A percentile compares a stretch with the other conserved stretches of the same genome.
These are phyloP conservation scores for Dasysyrphus albostriatus DNA, from an alignment of 2,888 invertebrate species.

Conservation along the genomic window DNA sequence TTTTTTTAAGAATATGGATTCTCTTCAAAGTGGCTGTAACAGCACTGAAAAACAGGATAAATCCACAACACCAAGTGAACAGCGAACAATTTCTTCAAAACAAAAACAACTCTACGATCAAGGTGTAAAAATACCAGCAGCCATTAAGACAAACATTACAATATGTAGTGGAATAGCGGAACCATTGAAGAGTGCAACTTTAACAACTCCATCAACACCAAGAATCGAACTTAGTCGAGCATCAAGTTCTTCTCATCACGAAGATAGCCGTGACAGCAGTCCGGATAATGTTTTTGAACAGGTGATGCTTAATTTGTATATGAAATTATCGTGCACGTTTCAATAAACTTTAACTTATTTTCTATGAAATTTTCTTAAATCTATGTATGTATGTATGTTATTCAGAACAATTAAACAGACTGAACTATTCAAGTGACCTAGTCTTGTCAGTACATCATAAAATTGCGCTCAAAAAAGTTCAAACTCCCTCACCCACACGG, in stretches of 20 bases:
- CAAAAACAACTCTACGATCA: constrained; percentile 74
- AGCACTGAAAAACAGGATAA: constrained; percentile 60
- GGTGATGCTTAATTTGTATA: constrained; percentile 81
- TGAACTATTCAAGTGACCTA: no score
- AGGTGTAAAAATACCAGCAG: constrained; percentile 82
- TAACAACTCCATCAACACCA: constrained; percentile 89
- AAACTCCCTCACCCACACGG: no score
- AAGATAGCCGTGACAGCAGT: constrained; percentile 92
- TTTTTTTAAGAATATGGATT: constrained; percentile 77
- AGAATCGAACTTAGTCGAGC: constrained; percentile 95
- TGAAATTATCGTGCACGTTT: no score
- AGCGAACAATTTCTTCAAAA: constrained; percentile 77
- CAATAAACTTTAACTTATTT: no score
- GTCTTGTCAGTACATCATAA: no score
- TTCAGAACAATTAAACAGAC: no score
- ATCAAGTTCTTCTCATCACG: constrained; percentile 93
- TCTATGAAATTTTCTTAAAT: no score
- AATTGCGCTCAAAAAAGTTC: no score
- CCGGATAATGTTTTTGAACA: constrained; percentile 93
- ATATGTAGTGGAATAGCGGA: constrained; percentile 79
- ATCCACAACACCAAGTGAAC: constrained; percentile 14
- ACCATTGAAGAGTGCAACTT: constrained; percentile 78
- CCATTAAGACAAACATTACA: constrained; percentile 80
- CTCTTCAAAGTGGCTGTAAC: constrained; percentile 64
- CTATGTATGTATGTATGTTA: no score